Evolutionary conservation across 2,888 invertebrate genomes (phyloP).

Genomic region (Drosophila ustulata): DNA sequence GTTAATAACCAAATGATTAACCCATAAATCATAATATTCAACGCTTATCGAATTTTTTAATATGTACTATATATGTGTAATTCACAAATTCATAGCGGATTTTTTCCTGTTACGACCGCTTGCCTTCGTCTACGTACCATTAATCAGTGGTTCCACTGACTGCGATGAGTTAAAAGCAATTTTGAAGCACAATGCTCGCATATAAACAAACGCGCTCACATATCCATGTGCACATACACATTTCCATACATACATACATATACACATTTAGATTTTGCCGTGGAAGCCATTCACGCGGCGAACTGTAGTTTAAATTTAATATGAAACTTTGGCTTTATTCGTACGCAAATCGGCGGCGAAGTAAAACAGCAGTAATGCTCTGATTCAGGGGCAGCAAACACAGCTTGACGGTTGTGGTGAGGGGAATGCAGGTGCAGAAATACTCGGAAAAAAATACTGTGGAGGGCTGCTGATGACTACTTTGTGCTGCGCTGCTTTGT

Average conservation of each 20-base stretch:
- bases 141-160: constrained; percentile 57
- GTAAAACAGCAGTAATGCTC: constrained; percentile 12
- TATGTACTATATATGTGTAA: constrained; percentile 11
- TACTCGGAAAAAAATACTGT: constrained; percentile 63
- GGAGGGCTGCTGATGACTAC: constrained; percentile 27
- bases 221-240: background rate
- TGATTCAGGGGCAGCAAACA: constrained; percentile 18
- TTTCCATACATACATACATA: background rate
- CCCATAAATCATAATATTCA: constrained; percentile 22
- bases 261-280: background rate
- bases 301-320: constrained; percentile 52
- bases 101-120: constrained; percentile 55
- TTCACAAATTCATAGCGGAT: constrained; percentile 24
- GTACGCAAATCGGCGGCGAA: constrained; percentile 44
- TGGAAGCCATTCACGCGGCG: constrained; percentile 18
- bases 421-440: constrained; percentile 56
- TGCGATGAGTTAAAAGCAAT: constrained; percentile 34
- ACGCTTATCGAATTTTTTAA: background rate
- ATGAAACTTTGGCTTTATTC: constrained; percentile 52
- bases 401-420: constrained; percentile 16
- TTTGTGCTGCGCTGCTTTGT: constrained; percentile 50
- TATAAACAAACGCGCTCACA: constrained; percentile 30
- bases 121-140: constrained; percentile 14
- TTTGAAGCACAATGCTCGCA: constrained; percentile 64
- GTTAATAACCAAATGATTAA: constrained; percentile 58